Evolutionary conservation across 2,888 invertebrate species (phyloP), one percentile per base, ranked within the genome.

Genomic region (Apamea epomidion): DNA sequence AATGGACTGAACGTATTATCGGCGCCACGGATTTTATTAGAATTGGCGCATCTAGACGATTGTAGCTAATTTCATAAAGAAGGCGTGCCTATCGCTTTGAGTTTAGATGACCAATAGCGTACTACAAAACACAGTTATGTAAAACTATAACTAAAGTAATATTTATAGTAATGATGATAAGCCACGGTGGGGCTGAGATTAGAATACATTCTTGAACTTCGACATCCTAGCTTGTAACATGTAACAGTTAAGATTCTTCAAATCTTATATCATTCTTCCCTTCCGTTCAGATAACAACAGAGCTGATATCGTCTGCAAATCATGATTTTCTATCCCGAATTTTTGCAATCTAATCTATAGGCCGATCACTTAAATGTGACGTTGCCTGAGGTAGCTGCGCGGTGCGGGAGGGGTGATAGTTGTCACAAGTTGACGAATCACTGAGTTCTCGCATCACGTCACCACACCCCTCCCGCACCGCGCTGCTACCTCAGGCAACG

Each of bases 131-230:
- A 14, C 21, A 25, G n/a, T 25, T 18, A 25, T n/a, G 16, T 82
- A 64, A 42, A 72, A 54, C 45, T 45, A 51, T 32, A 29, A 45
- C 12, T 69, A 21, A 70, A 70, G 48, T 70, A 45, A 69, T 60
- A 25, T 32, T 51, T 58, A 37, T 5, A 60, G 37, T 16, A 45
- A 62, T 77, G 48, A 3, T n/a, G 62, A 32, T 54, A 81, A 81
- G 42, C 25, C 8, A 18, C 29, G 10, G 7, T 25, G 45, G 32
- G 45, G 58, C n/a, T 48, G 58, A 42, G 18, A 54, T 45, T 37
- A 48, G 21, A 48, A 81, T 29, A 62, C n/a, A 82, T 45, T 64
- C 54, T 81, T 79, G 62, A 82, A 72, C 74, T 72, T 62, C 62
- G 21, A n/a, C 60, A n/a, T 62, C 6, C 0, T 18, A 29, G 16